These are phyloP conservation scores for Galeopterus variegatus DNA, from an alignment of 2,113 vertebrate species.

Conservation along the genomic window DNA sequence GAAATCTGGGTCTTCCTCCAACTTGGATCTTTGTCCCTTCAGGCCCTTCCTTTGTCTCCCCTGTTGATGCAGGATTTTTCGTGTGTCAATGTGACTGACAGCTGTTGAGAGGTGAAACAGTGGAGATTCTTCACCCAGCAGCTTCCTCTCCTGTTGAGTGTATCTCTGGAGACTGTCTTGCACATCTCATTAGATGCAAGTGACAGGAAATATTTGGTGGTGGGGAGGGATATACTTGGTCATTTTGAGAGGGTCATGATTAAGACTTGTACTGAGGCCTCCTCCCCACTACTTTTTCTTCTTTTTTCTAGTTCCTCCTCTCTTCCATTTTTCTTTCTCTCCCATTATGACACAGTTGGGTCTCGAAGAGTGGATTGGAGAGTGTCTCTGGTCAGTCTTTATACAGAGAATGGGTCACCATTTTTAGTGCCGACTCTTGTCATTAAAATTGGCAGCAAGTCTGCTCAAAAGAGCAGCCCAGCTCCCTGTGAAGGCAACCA, in stretches of 20 bases:
- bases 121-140: background rate
- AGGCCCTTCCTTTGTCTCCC: background rate
- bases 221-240: background rate
- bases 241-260: background rate
- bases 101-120: background rate
- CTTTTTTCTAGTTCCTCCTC: background rate
- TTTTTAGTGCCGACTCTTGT: background rate
- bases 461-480: background rate
- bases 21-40: background rate
- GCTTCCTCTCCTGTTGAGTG: background rate
- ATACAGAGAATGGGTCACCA: background rate
- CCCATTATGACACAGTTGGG: background rate
- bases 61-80: background rate
- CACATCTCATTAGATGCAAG: background rate
- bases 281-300: background rate
- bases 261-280: background rate
- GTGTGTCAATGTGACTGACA: background rate
- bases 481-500: background rate
- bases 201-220: background rate
- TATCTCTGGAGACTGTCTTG: background rate
- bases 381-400: background rate
- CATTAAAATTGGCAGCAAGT: background rate
- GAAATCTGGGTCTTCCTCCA: background rate
- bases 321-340: background rate
- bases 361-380: background rate